Evolutionary conservation across 2,888 invertebrate species (phyloP), one percentile per base, ranked within the genome.

Genomic region (Drosophila seclusa): DNA sequence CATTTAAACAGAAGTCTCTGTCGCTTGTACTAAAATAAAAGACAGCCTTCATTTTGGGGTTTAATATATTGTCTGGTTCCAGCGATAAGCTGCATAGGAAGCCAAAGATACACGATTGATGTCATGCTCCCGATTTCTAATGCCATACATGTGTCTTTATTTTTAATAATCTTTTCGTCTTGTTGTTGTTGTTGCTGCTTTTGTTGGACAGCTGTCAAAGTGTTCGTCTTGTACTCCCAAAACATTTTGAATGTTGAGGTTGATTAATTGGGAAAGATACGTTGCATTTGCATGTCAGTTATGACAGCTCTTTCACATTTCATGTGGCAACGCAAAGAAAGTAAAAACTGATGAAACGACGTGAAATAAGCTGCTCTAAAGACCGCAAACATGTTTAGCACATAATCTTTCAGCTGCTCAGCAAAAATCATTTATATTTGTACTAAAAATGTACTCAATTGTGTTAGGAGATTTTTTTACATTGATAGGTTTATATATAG

Each of bases 181-280:
- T 10, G 11, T 36, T 45, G 55, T 36, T 45, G 55, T 32, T 60
- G 55, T 32, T 62, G 40, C 40, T n/a, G 40, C 10, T 27, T 27
- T 58, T 36, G 34, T 50, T 48, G 48, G 53, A 69, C 50, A 71
- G 70, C 82, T 82, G 76, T 79, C 76, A 63, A 66, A 73, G 32
- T 54, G 61, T 54, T 58, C 13, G 29, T 54, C 54, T 78, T 64
- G 53, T 66, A 61, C 42, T 40, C 59, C 64, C 27, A 61, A 55
- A 67, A 68, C 61, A 57, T 64, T 69, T 61, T 27, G 48, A 57
- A 58, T 38, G 53, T 50, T 36, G 48, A 50, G 54, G 27, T 45
- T 82, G 80, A 80, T 76, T 70, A 73, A 80, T 80, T 80, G 71
- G 61, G 36, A 50, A 61, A 57, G 61, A 81, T 80, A 71, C 82